Conservation (phyloP, 2,113 vertebrate species). For the Craseonycteris thonglongyai region DNA sequence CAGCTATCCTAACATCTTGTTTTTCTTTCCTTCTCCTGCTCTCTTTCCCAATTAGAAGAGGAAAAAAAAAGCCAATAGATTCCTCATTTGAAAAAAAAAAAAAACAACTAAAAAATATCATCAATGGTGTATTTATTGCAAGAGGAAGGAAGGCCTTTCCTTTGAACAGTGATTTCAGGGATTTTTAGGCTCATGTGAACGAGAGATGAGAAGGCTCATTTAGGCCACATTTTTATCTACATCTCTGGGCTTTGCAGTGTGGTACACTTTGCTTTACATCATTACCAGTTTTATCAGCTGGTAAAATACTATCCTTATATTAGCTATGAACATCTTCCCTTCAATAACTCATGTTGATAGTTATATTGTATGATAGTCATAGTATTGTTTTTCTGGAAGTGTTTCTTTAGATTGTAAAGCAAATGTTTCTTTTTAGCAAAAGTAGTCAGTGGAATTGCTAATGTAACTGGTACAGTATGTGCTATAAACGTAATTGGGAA, state of each 20-base stretch:
- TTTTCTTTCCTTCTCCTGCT: conserved; percentile 54
- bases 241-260: not conserved
- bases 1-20: not conserved
- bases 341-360: not conserved
- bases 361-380: not conserved
- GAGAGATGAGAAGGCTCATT: not conserved
- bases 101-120: not conserved
- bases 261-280: not conserved
- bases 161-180: not conserved
- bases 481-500: not conserved
- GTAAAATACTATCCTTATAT: not conserved
- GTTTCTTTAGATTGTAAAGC: not conserved
- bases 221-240: not conserved
- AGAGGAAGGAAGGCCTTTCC: not conserved
- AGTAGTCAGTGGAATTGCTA: not conserved
- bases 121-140: not conserved
- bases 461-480: not conserved
- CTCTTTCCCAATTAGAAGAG: conserved; percentile 60
- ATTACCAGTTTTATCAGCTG: not conserved
- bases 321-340: not conserved
- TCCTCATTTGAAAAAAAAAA: not conserved
- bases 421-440: not conserved
- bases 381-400: not conserved
- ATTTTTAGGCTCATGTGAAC: not conserved
- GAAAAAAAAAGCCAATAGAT: not conserved